Base-by-base conservation (phyloP, 2,888 invertebrate genomes). In the Blera fallax region DNA sequence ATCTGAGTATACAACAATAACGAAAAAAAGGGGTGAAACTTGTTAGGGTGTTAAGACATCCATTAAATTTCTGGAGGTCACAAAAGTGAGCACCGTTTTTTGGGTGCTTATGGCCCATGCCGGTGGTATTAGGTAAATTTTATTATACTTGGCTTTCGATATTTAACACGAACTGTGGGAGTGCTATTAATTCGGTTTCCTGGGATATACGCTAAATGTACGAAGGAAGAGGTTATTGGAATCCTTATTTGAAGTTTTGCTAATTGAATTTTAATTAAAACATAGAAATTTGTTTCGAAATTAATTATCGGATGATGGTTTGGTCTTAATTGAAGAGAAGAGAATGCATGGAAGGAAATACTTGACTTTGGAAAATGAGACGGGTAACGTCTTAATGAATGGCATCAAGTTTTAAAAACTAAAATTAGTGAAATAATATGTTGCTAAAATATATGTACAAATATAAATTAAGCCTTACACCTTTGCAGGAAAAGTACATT, bases 221-320 rank as follows among this genome's bases (percentile, higher is more conserved):
- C 48, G 14, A 48, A 3, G 29, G n/a, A 50, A 65, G 32, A 54
- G 43, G 11, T 69, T 69, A 56, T 67, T 54, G 67, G 54, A 56
- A 69, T 69, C 54, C 54, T 27, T 29, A 69, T 40, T 40, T 69
- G 16, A 56, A 69, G 69, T 43, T 54, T 11, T 29, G 40, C 69
- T 65, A 50, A 65, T 50, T 65, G 54, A 69, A 54, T 40, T 69
- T 69, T 69, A 69, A 69, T 69, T 69, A 56, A 69, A 69, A 56
- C 37, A 54, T 27, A 69, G 54, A 69, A 54, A 18, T 56, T 40
- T 29, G n/a, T 56, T 56, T 56, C 29, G 8, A 67, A 54, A 54
- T 67, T 27, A 67, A 54, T 67, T 67, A 54, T 8, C 24, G 24
- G 54, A 27, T 40, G 27, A 52, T 54, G 67, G 40, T 40, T 16